Base-by-base conservation (phyloP, 2,888 invertebrate genomes). In the Andrena flavipes region DNA sequence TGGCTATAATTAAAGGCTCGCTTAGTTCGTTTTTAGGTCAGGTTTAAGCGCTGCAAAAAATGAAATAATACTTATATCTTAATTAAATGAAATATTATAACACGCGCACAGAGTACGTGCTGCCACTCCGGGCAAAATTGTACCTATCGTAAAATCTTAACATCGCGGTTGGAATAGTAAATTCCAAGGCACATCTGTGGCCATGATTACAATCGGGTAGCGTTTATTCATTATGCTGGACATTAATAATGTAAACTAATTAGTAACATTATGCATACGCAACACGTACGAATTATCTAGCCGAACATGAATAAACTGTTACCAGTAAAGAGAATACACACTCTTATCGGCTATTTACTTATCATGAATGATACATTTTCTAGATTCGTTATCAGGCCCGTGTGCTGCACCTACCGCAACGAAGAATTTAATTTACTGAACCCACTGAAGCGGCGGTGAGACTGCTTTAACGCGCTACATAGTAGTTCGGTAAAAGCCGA, bases 311-410 rank as follows among this genome's bases (percentile, higher is more conserved):
- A 76, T 29, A 84, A 73, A 77, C 65, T 20, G 73, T 35, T 48
- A 73, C 65, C 72, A 80, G 76, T 73, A 75, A 75, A 60, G 35
- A 63, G 63, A 60, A 54, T 33, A 33, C 33, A 33, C 42, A 74
- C 33, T 20, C 81, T 85, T 82, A 85, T 84, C 85, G 73, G 68
- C 29, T 16, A 59, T 62, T 67, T 62, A 30, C 35, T 72, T 77
- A 84, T 84, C 85, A 76, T 80, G 73, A 68, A 29, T 84, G 84
- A 89, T 87, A 85, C 81, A 86, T 87, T 85, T 87, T 76, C 84
- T 69, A 85, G 87, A 89, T 89, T 78, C 80, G 74, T 72, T 82
- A 84, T 86, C 85, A 75, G 42, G 5, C 42, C 42, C 1, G 16
- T 13, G 42, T 16, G 42, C 16, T 42, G 42, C 16, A 16, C 42